Conservation (phyloP, 2,113 vertebrate genomes). For the Rostratula benghalensis region DNA sequence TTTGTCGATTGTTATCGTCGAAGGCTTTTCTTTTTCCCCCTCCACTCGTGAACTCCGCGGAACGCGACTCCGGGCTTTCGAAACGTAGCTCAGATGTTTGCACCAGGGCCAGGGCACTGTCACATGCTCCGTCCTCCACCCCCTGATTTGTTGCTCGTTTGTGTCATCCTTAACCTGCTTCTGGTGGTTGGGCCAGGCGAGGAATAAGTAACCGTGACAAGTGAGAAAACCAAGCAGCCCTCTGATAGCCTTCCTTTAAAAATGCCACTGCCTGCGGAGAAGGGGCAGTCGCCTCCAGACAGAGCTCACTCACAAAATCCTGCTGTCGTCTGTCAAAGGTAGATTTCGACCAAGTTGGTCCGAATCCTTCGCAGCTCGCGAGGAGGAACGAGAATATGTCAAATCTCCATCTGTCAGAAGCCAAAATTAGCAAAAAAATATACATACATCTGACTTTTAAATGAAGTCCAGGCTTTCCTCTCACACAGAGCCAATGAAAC, state of each 20-base stretch:
- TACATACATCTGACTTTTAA: constrained; percentile 38
- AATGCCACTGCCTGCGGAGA: neutral
- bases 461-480: neutral
- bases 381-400: constrained; percentile 30
- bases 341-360: neutral
- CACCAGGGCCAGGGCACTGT: neutral
- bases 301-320: neutral
- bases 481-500: neutral
- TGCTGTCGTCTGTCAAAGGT: neutral
- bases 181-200: constrained; percentile 23
- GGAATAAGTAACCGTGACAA: constrained; percentile 41
- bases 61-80: constrained; percentile 43
- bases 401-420: neutral
- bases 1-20: constrained; percentile 17
- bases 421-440: constrained; percentile 32
- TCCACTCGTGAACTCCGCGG: neutral
- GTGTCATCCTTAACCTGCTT: constrained; percentile 25
- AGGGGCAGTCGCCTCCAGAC: neutral
- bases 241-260: neutral
- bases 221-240: constrained; percentile 39
- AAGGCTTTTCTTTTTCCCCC: constrained; percentile 25
- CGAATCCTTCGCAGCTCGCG: neutral
- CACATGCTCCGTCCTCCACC: constrained; percentile 21
- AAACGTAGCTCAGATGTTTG: constrained; percentile 25
- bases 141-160: constrained; percentile 26